Base-by-base conservation (phyloP, 2,888 invertebrate genomes). In the Matsumyia berberina region DNA sequence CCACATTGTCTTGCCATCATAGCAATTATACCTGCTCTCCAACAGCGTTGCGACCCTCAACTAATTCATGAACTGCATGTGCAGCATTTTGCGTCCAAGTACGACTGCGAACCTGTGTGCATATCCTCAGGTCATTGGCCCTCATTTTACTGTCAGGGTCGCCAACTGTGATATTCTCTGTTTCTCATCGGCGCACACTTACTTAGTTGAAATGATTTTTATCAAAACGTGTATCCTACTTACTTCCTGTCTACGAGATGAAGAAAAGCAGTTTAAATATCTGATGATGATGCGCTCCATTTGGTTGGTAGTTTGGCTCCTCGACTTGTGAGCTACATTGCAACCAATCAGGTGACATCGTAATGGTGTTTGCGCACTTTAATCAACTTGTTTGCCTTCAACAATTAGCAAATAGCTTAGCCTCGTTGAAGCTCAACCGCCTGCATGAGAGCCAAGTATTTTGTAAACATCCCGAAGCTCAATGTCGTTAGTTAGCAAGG, bases 361-460 rank as follows among this genome's bases (percentile, higher is more conserved):
- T 37, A 24, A 39, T 24, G 37, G 19, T 57, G 24, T 57, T 19
- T 57, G 8, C n/a, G 2, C n/a, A n/a, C 17, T 39, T 57, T 5
- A 57, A 39, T 37, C 24, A 57, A 55, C 19, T 55, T 55, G n/a
- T 35, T 55, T 51, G 19, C 7, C 49, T 29, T 19, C 11, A 12
- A 24, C 9, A 29, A 31, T 37, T 19, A n/a, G 5, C 19, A 35
- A 55, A 55, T 19, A 33, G n/a, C 7, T 24, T 24, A 57, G 35
- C 35, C 19, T 37, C 11, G 55, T 35, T n/a, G 33, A 58, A 39
- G 58, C 29, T 60, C 60, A 60, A 9, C 60, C 19, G 29, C 60
- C 42, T 60, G 11, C 31, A 12, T 6, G 9, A 39, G 12, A 49
- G 49, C 49, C 24, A 49, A 24, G 24, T 24, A 24, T 44, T 42